Evolutionary conservation across 2,888 invertebrate genomes (phyloP).

Genomic region (Drosophila birchii): DNA sequence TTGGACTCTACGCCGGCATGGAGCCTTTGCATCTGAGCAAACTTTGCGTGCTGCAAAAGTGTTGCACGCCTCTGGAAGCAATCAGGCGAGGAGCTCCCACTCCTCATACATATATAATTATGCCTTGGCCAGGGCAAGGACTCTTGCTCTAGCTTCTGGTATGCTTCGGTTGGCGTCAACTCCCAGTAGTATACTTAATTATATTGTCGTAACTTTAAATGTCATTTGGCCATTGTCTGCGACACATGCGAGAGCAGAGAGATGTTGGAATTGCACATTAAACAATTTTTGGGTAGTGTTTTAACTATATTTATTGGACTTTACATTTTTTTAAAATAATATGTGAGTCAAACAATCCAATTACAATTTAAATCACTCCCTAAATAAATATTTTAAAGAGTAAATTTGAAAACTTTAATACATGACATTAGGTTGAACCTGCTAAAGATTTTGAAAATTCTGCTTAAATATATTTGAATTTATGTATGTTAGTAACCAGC

Average conservation of each 20-base stretch:
- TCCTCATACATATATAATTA: slow-evolving; percentile 64
- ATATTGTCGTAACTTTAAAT: slow-evolving; percentile 82
- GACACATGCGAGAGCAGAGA: slow-evolving; percentile 44
- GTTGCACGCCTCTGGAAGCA: slow-evolving; percentile 64
- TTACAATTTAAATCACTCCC: too few species aligned
- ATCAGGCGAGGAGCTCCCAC: slow-evolving; percentile 19
- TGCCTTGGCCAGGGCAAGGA: slow-evolving; percentile 53
- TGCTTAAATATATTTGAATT: too few species aligned
- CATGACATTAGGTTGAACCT: too few species aligned
- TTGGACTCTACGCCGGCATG: slow-evolving; percentile 5
- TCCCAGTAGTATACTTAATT: slow-evolving; percentile 80
- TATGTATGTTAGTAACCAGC: too few species aligned
- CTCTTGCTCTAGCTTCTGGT: slow-evolving; percentile 27
- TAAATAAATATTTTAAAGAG: too few species aligned
- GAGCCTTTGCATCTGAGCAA: slow-evolving; percentile 42
- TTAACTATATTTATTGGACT: too few species aligned
- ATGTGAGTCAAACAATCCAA: too few species aligned
- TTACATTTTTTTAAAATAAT: too few species aligned
- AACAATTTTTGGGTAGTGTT: neutral
- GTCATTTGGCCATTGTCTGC: slow-evolving; percentile 73
- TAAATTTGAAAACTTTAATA: too few species aligned
- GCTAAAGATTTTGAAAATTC: too few species aligned
- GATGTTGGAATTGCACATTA: slow-evolving; percentile 6
- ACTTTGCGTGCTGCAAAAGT: slow-evolving; percentile 58
- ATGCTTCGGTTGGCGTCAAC: slow-evolving; percentile 48